Evolutionary conservation across 2,888 invertebrate genomes (phyloP).

Genomic region (Hoplodrina blanda): DNA sequence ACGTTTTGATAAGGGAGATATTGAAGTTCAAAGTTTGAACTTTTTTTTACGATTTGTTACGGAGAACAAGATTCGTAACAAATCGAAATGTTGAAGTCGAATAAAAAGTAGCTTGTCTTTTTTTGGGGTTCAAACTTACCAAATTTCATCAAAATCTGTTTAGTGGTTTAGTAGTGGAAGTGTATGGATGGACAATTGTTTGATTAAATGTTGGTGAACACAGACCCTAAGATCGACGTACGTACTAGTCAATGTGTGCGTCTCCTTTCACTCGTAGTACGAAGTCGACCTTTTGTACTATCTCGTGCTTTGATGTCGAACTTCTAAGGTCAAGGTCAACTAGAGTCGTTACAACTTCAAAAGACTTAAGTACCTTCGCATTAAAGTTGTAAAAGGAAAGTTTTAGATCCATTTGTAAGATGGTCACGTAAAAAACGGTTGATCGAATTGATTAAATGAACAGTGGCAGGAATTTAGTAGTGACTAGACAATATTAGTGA

Average conservation of each 20-base stretch:
- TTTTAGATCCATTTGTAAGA: slow-evolving; percentile 40
- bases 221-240: not conserved
- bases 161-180: too few species aligned
- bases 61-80: too few species aligned
- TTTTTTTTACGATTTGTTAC: too few species aligned
- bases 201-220: too few species aligned
- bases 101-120: too few species aligned
- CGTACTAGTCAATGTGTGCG: not conserved
- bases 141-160: too few species aligned
- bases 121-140: too few species aligned
- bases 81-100: too few species aligned
- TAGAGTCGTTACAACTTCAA: slow-evolving; percentile 39
- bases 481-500: not conserved
- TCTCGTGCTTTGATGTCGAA: slow-evolving; percentile 10
- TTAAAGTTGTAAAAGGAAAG: slow-evolving; percentile 49
- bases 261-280: not conserved
- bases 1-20: too few species aligned
- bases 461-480: slow-evolving; percentile 17
- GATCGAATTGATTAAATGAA: slow-evolving; percentile 36
- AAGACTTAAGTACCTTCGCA: slow-evolving; percentile 41
- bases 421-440: slow-evolving; percentile 15
- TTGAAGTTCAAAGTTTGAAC: too few species aligned
- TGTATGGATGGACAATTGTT: too few species aligned
- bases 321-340: slow-evolving; percentile 41
- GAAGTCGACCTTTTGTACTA: not conserved